Conservation (phyloP, 2,113 vertebrate genomes). For the Caloenas nicobarica region DNA sequence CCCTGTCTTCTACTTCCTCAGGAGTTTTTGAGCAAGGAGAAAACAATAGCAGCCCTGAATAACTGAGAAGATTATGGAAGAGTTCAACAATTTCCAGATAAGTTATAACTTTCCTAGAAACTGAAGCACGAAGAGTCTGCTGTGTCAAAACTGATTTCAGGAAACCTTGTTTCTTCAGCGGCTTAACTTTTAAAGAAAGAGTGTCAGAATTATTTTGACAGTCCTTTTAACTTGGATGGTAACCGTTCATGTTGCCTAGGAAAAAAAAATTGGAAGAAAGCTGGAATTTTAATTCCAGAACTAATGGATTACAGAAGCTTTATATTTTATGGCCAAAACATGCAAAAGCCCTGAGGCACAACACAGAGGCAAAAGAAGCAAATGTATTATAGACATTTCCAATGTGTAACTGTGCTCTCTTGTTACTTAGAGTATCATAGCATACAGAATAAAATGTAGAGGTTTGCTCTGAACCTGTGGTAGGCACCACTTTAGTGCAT, state of each 20-base stretch:
- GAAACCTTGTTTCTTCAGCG: neutral
- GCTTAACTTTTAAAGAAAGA: slow-evolving; percentile 21
- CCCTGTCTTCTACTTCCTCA: neutral
- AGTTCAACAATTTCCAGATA: neutral
- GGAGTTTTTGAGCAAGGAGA: neutral
- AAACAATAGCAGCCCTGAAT: neutral
- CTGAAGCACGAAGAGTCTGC: neutral
- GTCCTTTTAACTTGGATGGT: neutral
- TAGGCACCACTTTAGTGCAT: neutral
- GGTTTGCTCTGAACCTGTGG: too few species aligned
- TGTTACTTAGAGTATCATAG: neutral
- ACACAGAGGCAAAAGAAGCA: neutral
- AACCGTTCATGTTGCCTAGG: neutral
- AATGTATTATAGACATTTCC: neutral
- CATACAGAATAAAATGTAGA: accelerated
- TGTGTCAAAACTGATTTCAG: neutral
- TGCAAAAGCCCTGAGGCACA: neutral
- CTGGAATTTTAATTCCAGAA: slow-evolving; percentile 1
- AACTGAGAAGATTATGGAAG: neutral
- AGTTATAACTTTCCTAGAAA: neutral
- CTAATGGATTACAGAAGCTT: neutral
- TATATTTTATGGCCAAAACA: neutral
- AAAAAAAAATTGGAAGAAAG: neutral
- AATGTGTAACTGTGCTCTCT: neutral
- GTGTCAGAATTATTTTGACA: neutral